Conservation (phyloP, 2,888 invertebrate genomes). For the Mythimna impura region DNA sequence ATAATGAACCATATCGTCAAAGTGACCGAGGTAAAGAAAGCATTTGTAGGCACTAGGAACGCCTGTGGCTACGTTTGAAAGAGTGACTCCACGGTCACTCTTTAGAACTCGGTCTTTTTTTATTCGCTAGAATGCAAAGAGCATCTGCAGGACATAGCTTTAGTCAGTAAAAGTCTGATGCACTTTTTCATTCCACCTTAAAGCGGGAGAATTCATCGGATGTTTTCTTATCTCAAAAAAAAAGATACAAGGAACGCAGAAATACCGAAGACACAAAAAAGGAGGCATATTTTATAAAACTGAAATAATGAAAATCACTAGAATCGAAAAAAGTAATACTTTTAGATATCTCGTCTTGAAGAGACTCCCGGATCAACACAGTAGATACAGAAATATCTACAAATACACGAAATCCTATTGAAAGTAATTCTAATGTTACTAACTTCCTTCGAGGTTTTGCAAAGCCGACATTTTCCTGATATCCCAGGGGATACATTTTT, state of each 20-base stretch:
- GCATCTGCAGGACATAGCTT: too few relatives aligned
- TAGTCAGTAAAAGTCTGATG: too few relatives aligned
- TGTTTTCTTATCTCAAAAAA: too few relatives aligned
- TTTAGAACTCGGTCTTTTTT: too few relatives aligned
- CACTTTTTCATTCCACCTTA: too few relatives aligned
- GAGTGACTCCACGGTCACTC: too few relatives aligned
- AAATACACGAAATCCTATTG: constrained; percentile 30
- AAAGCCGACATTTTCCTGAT: constrained; percentile 31
- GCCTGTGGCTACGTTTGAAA: too few relatives aligned
- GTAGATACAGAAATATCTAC: not conserved
- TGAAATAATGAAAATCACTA: not conserved
- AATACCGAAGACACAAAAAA: not conserved
- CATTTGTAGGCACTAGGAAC: not conserved
- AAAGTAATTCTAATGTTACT: constrained; percentile 43
- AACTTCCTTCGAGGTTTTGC: constrained; percentile 15
- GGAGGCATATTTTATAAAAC: too few relatives aligned
- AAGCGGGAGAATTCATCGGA: too few relatives aligned
- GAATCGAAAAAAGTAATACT: not conserved
- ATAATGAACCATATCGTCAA: not conserved
- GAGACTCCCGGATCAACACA: not conserved
- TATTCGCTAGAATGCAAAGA: too few relatives aligned
- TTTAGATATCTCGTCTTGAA: not conserved
- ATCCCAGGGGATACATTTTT: constrained; percentile 44
- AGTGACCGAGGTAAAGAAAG: too few relatives aligned
- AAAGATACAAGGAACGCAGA: not conserved